Percentiles rank a stretch among this genome's conserved stretches.
Conservation (phyloP, 2,797 vertebrate genomes). For the Syngnathus acus region DNA sequence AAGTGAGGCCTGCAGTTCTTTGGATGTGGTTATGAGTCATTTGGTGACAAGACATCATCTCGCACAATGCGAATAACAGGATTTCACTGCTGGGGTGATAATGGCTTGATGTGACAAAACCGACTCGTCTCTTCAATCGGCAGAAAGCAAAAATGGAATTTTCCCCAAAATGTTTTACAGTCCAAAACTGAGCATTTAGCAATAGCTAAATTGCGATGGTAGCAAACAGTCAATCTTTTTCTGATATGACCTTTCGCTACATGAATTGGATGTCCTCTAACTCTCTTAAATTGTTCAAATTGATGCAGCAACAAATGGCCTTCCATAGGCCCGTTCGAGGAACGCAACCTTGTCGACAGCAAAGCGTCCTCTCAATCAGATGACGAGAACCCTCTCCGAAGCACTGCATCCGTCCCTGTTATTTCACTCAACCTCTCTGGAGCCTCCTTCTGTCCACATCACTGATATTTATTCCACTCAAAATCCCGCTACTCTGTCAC, state of each 20-base stretch:
- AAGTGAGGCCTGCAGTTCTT: too few relatives aligned
- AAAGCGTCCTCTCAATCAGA: not conserved
- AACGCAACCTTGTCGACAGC: not conserved
- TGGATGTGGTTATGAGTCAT: too few relatives aligned
- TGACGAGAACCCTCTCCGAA: not conserved
- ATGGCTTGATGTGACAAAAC: slow-evolving; percentile 1
- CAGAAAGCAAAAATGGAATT: not conserved
- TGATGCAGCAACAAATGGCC: not conserved
- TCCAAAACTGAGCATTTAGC: not conserved
- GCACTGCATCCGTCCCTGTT: not conserved
- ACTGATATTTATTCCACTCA: slow-evolving; percentile 3
- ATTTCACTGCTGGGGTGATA: slow-evolving; percentile 2
- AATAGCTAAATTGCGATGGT: not conserved
- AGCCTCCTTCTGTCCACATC: slow-evolving; percentile 18
- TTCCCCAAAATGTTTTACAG: not conserved
- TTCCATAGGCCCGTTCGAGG: not conserved
- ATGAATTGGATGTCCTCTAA: not conserved
- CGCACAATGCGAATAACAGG: slow-evolving; percentile 1
- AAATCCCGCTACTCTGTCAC: slow-evolving; percentile 16
- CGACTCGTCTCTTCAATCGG: not conserved
- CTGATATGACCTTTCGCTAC: not conserved
- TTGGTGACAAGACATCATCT: too few relatives aligned
- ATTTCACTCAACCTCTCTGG: slow-evolving; percentile 9
- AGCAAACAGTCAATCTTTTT: not conserved
- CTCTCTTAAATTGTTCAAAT: not conserved